Conservation (phyloP, 1,140 invertebrate genomes). For the Agrypnia vestita region DNA sequence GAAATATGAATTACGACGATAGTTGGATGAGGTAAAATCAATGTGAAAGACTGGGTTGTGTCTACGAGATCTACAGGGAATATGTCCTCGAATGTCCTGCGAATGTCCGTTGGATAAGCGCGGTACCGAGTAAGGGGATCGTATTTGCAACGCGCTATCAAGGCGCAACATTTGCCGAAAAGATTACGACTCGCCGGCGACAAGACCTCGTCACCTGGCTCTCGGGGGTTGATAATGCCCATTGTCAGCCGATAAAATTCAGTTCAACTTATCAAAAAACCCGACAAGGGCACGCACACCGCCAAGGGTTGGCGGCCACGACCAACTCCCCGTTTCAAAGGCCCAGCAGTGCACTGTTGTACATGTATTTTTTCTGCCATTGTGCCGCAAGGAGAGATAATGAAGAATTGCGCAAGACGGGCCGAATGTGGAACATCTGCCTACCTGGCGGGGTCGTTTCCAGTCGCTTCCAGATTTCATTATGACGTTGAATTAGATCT, state of each 20-base stretch:
- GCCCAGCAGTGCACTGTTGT: neutral
- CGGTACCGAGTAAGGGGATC: neutral
- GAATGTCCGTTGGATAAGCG: neutral
- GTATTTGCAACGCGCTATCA: neutral
- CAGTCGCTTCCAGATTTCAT: too few species aligned
- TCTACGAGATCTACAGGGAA: too few species aligned
- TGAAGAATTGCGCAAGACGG: conserved; percentile 13
- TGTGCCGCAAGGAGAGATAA: conserved; percentile 10
- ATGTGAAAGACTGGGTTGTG: too few species aligned
- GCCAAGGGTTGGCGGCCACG: neutral
- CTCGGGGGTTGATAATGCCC: conserved; percentile 15
- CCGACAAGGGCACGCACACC: neutral
- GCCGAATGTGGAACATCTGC: conserved; percentile 1
- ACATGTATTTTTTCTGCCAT: conserved; percentile 1
- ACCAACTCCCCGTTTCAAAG: conserved; percentile 3
- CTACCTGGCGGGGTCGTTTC: neutral
- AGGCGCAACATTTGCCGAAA: neutral
- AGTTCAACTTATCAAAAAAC: conserved; percentile 24
- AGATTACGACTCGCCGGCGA: neutral
- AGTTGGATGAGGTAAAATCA: too few species aligned
- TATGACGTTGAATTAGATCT: too few species aligned
- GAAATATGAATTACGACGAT: too few species aligned
- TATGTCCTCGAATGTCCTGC: too few species aligned
- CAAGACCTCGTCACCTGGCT: neutral
- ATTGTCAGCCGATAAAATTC: conserved; percentile 18